phyloP scores from a whole-genome alignment of 2,797 vertebrate species.

The Myripristis murdjan region DNA sequence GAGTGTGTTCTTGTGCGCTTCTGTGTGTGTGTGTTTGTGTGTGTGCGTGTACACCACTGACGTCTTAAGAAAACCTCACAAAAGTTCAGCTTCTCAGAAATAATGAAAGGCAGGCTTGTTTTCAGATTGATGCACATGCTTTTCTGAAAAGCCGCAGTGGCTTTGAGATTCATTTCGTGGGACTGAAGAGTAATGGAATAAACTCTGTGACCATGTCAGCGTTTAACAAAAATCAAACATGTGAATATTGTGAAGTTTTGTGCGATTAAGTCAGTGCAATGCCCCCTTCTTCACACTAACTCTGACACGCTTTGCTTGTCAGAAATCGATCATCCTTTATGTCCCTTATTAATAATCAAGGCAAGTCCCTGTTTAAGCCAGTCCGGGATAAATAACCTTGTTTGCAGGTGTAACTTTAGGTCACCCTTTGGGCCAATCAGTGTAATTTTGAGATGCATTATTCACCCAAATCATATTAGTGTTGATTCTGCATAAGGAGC shows the following conservation, averaged over 20 bases:
- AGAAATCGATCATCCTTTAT: neutral
- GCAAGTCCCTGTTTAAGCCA: no score
- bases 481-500: no score
- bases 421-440: no score
- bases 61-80: no score
- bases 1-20: no score
- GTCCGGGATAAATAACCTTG: no score
- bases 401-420: no score
- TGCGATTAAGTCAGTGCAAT: no score
- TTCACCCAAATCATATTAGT: no score
- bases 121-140: neutral
- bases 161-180: constrained; percentile 6
- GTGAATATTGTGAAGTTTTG: neutral
- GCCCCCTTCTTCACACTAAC: neutral
- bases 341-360: no score
- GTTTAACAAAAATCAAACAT: constrained; percentile 10
- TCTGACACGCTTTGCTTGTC: neutral
- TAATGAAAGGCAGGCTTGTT: constrained; percentile 11
- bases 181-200: no score
- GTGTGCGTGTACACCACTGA: neutral
- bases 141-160: constrained; percentile 12
- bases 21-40: neutral
- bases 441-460: no score
- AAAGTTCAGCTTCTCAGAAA: neutral
- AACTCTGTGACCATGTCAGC: constrained; percentile 4